Conservation (phyloP, 1,140 invertebrate species). For the Thaumetopoea pityocampa region DNA sequence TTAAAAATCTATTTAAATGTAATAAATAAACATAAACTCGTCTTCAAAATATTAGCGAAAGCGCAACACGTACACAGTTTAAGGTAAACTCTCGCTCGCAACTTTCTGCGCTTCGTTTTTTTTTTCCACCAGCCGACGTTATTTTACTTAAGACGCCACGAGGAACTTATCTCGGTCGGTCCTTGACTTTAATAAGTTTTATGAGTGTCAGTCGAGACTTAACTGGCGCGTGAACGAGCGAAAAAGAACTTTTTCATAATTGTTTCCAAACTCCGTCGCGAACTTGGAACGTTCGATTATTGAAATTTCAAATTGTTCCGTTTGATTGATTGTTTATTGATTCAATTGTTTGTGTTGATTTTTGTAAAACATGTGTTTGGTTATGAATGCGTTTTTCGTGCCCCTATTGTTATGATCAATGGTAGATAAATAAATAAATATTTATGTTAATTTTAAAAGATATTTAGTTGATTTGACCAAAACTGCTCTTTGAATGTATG, state of each 20-base stretch:
- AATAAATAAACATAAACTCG: constrained; percentile 15
- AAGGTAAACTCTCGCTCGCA: constrained; percentile 62
- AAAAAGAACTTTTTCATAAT: constrained; percentile 74
- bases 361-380: no score
- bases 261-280: constrained; percentile 62
- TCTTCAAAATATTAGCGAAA: constrained; percentile 20
- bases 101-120: constrained; percentile 60
- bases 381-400: neutral
- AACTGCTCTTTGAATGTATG: no score
- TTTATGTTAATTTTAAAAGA: no score
- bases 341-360: constrained; percentile 26
- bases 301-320: constrained; percentile 48
- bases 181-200: constrained; percentile 76
- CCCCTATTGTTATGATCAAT: neutral
- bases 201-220: constrained; percentile 70
- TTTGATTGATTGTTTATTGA: constrained; percentile 29
- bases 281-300: constrained; percentile 63
- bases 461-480: no score
- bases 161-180: constrained; percentile 72
- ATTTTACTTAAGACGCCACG: constrained; percentile 72
- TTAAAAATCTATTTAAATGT: no score
- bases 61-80: constrained; percentile 62
- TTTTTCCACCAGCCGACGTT: constrained; percentile 57
- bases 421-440: neutral
- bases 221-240: constrained; percentile 65